Conservation (phyloP, 2,113 vertebrate genomes). For the Galbula dea region DNA sequence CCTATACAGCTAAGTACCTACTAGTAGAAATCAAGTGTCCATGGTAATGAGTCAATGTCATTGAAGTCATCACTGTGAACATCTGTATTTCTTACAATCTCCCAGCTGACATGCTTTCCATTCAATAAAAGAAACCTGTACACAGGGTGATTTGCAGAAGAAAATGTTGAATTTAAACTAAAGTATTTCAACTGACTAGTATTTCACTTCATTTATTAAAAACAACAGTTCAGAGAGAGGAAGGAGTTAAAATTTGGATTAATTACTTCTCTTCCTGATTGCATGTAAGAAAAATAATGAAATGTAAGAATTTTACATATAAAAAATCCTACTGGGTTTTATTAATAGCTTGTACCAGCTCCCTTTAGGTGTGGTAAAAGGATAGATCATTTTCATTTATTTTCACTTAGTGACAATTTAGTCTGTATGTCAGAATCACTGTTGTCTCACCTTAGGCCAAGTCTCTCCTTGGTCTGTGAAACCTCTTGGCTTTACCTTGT, state of each 20-base stretch:
- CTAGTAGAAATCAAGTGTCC: not conserved
- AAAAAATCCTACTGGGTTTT: not conserved
- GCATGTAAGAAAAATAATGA: not conserved
- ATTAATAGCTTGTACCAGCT: not conserved
- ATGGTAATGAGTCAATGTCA: not conserved
- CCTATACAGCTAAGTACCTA: fast-evolving
- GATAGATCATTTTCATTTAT: too few relatives aligned
- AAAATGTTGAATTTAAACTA: not conserved
- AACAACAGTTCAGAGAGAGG: not conserved
- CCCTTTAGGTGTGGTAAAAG: not conserved
- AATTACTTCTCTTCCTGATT: not conserved
- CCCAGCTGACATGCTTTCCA: not conserved
- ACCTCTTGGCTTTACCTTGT: not conserved
- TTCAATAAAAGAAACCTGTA: not conserved
- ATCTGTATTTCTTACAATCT: not conserved
- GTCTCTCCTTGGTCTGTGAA: not conserved
- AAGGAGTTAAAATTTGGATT: not conserved
- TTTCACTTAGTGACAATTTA: not conserved
- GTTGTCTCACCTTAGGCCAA: not conserved
- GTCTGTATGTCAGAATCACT: not conserved
- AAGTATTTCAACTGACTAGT: not conserved
- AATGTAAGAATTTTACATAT: not conserved
- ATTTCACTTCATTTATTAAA: not conserved
- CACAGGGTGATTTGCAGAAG: not conserved
- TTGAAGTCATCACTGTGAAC: not conserved